Percentiles rank a stretch among this genome's conserved stretches.
phyloP scores from a whole-genome alignment of 2,113 vertebrate species.

The Struthidea cinerea region DNA sequence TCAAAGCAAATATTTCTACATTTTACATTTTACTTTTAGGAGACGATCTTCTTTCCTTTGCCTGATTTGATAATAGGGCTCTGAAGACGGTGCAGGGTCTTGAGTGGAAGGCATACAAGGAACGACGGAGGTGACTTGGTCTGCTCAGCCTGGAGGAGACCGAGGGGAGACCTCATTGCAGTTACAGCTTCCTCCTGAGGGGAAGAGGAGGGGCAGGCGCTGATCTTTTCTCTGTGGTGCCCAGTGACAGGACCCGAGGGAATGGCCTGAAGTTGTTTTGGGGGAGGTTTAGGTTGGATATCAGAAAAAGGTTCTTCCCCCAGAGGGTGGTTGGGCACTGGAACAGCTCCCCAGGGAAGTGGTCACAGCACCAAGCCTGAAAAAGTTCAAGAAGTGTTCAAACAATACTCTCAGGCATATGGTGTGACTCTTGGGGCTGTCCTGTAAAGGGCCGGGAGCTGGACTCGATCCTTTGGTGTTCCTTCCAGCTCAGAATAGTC shows the following conservation, averaged over 20 bases:
- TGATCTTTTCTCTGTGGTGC: background rate
- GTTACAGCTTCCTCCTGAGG: background rate
- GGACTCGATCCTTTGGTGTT: background rate
- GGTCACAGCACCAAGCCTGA: background rate
- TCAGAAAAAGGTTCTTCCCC: background rate
- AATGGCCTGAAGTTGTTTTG: background rate
- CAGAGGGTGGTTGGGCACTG: background rate
- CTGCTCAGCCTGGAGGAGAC: background rate
- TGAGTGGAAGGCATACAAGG: background rate
- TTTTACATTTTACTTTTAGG: background rate
- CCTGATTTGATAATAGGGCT: background rate
- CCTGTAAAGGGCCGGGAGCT: background rate
- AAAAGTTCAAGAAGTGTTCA: background rate
- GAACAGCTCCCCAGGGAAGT: background rate
- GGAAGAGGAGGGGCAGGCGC: background rate
- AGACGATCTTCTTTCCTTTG: background rate
- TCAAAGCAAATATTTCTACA: background rate
- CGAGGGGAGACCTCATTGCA: background rate
- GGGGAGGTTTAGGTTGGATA: background rate
- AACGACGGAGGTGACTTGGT: background rate
- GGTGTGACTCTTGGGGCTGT: background rate
- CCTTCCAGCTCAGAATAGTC: background rate
- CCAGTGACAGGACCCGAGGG: accelerated
- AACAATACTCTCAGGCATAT: background rate
- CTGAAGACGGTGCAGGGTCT: background rate